These are phyloP conservation scores for Myopa tessellatipennis DNA, from an alignment of 2,888 invertebrate species.

Conservation along the genomic window DNA sequence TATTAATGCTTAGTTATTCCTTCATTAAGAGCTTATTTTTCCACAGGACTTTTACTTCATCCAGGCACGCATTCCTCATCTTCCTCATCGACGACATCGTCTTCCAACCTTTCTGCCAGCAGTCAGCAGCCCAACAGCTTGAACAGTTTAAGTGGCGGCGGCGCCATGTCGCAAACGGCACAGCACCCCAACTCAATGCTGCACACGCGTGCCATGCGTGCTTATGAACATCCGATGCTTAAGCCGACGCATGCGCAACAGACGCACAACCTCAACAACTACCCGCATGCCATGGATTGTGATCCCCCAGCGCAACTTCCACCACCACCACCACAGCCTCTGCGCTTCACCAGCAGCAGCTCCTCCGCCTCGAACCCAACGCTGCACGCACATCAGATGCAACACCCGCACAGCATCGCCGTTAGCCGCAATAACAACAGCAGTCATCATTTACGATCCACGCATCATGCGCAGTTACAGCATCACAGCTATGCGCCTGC, in stretches of 20 bases:
- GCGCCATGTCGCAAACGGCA: constrained; percentile 45
- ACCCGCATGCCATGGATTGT: constrained; percentile 80
- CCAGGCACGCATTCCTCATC: constrained; percentile 55
- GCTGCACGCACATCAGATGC: constrained; percentile 43
- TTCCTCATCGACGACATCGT: constrained; percentile 50
- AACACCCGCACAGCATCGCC: constrained; percentile 42
- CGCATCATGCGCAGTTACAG: constrained; percentile 47
- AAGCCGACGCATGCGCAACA: constrained; percentile 47
- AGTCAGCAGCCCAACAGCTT: constrained; percentile 58
- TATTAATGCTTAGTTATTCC: not conserved
- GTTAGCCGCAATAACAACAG: constrained; percentile 41
- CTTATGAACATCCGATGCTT: constrained; percentile 43
- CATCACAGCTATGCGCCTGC: constrained; percentile 64
- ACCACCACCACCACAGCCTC: constrained; percentile 53
- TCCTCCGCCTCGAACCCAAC: constrained; percentile 20
- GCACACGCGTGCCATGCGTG: constrained; percentile 48
- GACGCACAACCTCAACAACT: constrained; percentile 57
- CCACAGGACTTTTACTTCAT: constrained; percentile 61
- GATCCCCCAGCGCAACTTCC: constrained; percentile 71
- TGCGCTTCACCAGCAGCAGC: constrained; percentile 46
- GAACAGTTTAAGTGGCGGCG: constrained; percentile 54
- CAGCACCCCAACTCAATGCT: constrained; percentile 43
- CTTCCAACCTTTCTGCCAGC: constrained; percentile 50
- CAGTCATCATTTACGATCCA: constrained; percentile 42
- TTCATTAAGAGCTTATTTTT: constrained; percentile 36